Evolutionary conservation across 2,113 vertebrate genomes (phyloP).

Genomic region (Megaceryle maxima): DNA sequence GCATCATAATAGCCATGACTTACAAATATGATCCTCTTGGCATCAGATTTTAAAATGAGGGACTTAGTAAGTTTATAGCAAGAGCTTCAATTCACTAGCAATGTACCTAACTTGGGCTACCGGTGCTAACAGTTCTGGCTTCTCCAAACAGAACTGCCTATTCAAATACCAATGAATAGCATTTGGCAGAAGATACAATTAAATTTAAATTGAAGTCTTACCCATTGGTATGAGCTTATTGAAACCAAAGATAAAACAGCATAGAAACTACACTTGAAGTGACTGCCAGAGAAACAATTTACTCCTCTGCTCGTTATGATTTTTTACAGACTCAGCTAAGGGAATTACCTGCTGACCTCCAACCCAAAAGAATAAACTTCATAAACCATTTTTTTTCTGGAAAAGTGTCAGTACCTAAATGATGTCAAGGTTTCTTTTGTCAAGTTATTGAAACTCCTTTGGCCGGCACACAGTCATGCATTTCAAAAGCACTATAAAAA

Average conservation of each 20-base stretch:
- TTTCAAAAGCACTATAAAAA: conserved; percentile 62
- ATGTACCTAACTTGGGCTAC: background rate
- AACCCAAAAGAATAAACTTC: conserved; percentile 1
- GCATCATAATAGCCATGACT: background rate
- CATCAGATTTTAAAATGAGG: background rate
- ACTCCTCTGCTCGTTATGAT: background rate
- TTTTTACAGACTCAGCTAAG: conserved; percentile 29
- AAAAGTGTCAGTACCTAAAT: background rate
- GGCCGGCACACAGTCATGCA: conserved; percentile 56
- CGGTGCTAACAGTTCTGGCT: background rate
- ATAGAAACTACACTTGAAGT: background rate
- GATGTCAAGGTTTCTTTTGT: background rate
- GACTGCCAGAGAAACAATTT: background rate
- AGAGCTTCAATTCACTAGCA: background rate
- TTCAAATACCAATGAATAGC: background rate
- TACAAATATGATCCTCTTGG: background rate
- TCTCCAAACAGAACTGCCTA: background rate
- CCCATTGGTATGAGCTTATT: background rate
- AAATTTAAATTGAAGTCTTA: background rate
- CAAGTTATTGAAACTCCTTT: conserved; percentile 9
- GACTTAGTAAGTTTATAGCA: background rate
- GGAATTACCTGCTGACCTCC: conserved; percentile 61
- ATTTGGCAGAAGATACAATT: background rate
- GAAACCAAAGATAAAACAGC: background rate
- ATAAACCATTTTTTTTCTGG: background rate